These are phyloP conservation scores for Pampusana beccarii DNA, from an alignment of 2,113 vertebrate genomes.

Conservation along the genomic window DNA sequence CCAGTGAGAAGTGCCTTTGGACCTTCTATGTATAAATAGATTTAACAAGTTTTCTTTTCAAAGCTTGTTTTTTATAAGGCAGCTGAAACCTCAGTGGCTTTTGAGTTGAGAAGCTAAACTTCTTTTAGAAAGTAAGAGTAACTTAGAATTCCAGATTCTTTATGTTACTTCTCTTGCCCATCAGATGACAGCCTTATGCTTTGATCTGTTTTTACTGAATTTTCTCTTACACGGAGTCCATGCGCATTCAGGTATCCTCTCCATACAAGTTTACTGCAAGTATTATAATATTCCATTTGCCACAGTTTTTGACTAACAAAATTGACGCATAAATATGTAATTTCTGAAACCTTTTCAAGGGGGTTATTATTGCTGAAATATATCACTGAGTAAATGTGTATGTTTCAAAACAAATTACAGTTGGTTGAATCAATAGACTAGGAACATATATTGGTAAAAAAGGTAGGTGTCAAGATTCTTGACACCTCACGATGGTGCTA, in stretches of 20 bases:
- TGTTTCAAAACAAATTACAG: not conserved
- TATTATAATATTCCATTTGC: not conserved
- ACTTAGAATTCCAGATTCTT: not conserved
- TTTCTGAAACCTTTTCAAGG: not conserved
- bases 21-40: not conserved
- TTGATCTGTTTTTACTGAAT: not conserved
- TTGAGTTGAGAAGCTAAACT: not conserved
- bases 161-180: not conserved
- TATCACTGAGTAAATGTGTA: not conserved
- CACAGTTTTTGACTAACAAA: not conserved
- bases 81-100: not conserved
- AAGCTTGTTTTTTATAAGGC: not conserved
- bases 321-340: not conserved
- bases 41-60: not conserved
- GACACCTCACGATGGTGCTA: not conserved
- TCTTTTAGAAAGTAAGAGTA: not conserved
- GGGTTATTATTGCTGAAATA: not conserved
- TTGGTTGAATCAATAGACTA: not conserved
- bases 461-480: not conserved
- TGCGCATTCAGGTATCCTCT: not conserved
- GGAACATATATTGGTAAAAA: not conserved
- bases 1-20: not conserved
- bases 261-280: not conserved
- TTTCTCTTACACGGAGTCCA: not conserved
- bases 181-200: not conserved